Conservation (phyloP, 2,888 invertebrate genomes). For the Drosophila mercatorum region DNA sequence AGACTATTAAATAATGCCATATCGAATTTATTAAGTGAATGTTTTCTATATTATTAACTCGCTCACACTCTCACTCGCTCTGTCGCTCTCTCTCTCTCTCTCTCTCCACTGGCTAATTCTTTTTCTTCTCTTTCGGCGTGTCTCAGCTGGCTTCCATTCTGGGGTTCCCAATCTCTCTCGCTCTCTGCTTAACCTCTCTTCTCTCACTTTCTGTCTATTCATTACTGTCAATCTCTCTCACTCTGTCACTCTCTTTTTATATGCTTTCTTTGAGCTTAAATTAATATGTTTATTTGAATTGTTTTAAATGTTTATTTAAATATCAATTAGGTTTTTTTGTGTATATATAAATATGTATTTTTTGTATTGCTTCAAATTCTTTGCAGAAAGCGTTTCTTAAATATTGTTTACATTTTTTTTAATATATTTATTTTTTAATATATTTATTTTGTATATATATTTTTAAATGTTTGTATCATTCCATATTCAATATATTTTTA, state of each 20-base stretch:
- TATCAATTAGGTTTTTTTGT: neutral
- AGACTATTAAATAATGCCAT: conserved; percentile 44
- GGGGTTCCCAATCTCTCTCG: neutral
- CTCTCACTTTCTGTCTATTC: neutral
- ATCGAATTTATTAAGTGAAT: conserved; percentile 21
- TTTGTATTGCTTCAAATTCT: neutral
- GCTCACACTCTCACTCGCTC: neutral
- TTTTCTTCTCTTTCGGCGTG: neutral
- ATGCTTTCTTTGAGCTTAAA: neutral
- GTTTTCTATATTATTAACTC: neutral
- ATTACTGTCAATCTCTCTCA: neutral
- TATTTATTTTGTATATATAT: neutral
- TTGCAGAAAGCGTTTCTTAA: neutral
- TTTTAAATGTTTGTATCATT: neutral
- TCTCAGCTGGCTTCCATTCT: neutral
- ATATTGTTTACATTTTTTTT: neutral
- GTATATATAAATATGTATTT: neutral
- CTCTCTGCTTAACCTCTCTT: neutral
- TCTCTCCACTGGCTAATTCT: neutral
- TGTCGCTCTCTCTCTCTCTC: neutral
- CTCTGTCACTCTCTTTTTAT: neutral
- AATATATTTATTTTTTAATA: neutral
- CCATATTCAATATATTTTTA: neutral
- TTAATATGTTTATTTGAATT: conserved; percentile 6
- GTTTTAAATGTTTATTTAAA: neutral